These are phyloP conservation scores for Pyrochroa serraticornis DNA, from an alignment of 2,888 invertebrate genomes.

Conservation along the genomic window DNA sequence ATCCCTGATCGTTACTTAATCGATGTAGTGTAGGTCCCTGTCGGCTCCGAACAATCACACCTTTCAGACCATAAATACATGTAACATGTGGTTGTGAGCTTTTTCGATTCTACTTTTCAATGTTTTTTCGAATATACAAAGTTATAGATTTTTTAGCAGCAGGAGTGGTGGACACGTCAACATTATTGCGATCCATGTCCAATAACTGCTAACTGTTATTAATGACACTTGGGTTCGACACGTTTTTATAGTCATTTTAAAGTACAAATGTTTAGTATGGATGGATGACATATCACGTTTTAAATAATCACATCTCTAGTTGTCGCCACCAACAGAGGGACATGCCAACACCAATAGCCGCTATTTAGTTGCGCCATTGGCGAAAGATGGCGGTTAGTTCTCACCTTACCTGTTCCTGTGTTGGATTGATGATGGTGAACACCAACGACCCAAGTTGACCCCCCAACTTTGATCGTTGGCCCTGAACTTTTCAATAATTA, in stretches of 20 bases:
- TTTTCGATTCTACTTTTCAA: conserved; percentile 41
- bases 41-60: conserved; percentile 51
- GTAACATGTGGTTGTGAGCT: conserved; percentile 54
- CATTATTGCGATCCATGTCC: no score
- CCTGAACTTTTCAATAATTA: conserved; percentile 31
- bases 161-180: no score
- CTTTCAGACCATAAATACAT: conserved; percentile 47
- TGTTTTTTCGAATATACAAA: conserved; percentile 27
- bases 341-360: no score
- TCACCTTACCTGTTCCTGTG: conserved; percentile 17
- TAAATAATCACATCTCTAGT: conserved; percentile 20
- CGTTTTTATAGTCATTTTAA: conserved; percentile 77
- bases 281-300: conserved; percentile 51
- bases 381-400: neutral
- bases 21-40: conserved; percentile 43
- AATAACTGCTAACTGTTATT: conserved; percentile 7
- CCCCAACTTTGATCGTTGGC: no score
- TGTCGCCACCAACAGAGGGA: conserved; percentile 8
- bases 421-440: conserved; percentile 20
- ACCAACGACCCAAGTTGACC: no score
- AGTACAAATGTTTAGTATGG: conserved; percentile 76
- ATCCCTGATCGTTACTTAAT: conserved; percentile 37
- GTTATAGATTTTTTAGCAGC: conserved; percentile 9
- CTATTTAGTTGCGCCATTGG: conserved; percentile 1
- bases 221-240: conserved; percentile 50